A percentile compares a stretch with the other conserved stretches of the same genome.
Evolutionary conservation across 2,797 vertebrate genomes (phyloP).

Genomic region (Platyrinchus mystaceus): DNA sequence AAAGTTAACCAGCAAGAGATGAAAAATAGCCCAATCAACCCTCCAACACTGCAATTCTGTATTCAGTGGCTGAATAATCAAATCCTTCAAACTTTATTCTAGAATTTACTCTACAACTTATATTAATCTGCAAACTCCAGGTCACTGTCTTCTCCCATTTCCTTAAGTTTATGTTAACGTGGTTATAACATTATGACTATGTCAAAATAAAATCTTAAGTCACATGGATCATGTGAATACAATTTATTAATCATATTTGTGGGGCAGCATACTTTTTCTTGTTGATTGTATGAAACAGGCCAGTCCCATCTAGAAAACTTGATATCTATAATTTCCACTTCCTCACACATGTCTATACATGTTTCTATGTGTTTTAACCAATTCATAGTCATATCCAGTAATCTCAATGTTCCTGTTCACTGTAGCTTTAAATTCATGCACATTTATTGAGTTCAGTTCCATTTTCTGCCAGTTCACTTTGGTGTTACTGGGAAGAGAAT

Average conservation of each 20-base stretch:
- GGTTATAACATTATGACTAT: neutral
- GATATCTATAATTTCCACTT: neutral
- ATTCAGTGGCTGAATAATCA: neutral
- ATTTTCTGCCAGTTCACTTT: neutral
- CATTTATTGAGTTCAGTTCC: neutral
- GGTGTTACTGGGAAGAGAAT: neutral
- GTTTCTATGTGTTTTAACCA: neutral
- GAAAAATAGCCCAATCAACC: neutral
- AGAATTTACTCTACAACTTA: neutral
- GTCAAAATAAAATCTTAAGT: neutral
- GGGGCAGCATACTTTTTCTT: neutral
- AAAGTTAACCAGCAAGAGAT: neutral
- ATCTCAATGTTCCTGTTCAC: neutral
- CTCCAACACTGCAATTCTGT: neutral
- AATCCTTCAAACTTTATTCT: neutral
- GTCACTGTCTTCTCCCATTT: neutral
- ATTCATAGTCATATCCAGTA: neutral
- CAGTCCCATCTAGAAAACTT: neutral
- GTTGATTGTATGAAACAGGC: neutral
- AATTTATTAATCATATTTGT: neutral
- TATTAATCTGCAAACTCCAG: neutral
- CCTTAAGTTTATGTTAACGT: neutral
- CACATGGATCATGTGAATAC: neutral
- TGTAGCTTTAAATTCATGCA: neutral
- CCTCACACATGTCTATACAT: neutral